Percentiles rank a stretch among this genome's conserved stretches.
These are phyloP conservation scores for Hypanus sabinus DNA, from an alignment of 2,113 vertebrate genomes.

Conservation along the genomic window DNA sequence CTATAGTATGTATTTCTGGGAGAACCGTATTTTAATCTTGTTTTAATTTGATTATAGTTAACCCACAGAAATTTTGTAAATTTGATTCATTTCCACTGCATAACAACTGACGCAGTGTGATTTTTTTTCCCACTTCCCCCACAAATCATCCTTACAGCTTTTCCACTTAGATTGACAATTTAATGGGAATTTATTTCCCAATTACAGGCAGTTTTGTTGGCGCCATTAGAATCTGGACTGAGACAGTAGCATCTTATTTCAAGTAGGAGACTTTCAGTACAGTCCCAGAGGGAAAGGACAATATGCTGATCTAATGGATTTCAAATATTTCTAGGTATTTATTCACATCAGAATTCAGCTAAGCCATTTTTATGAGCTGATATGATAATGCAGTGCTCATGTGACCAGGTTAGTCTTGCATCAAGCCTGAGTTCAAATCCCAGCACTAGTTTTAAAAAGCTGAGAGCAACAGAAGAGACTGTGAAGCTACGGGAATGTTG, in stretches of 20 bases:
- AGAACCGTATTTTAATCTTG: neutral
- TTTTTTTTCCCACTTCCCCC: neutral
- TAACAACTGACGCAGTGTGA: neutral
- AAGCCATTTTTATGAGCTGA: neutral
- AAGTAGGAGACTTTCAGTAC: neutral
- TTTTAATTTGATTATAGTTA: neutral
- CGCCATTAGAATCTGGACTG: neutral
- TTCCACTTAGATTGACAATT: neutral
- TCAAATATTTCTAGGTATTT: neutral
- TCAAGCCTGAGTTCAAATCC: neutral
- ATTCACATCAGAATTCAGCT: neutral
- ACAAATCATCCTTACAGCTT: neutral
- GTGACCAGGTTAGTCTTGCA: neutral
- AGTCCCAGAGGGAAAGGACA: neutral
- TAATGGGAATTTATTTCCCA: neutral
- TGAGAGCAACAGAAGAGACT: neutral
- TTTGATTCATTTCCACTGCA: neutral
- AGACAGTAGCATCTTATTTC: constrained; percentile 1
- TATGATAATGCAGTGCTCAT: neutral
- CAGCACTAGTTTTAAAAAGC: neutral
- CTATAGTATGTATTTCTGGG: neutral
- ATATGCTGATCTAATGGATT: neutral
- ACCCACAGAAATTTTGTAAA: neutral
- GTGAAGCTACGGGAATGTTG: neutral
- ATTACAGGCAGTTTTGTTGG: neutral